Evolutionary conservation across 2,888 invertebrate species (phyloP), one percentile per base, ranked within the genome.

Genomic region (Thymelicus acteon): DNA sequence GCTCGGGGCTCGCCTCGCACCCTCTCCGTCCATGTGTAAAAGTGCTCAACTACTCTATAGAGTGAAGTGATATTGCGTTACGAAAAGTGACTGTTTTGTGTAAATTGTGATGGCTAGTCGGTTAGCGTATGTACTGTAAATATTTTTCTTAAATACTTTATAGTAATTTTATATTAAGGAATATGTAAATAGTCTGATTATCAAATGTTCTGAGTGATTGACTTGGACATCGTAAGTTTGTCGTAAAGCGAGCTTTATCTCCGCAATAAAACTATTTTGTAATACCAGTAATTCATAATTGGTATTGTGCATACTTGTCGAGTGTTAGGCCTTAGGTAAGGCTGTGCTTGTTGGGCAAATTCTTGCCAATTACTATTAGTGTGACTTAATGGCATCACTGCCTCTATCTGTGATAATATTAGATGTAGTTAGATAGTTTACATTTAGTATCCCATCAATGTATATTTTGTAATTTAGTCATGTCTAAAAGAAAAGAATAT

Each of bases 21-120:
- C 67, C 96, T 97, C 83, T 97, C 97, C 88, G 97, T 97, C 87
- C 97, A 97, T 92, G 97, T 97, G 88, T 96, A 13, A 92, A 80
- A 80, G 77, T 78, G 76, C 73, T 94, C 85, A 83, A 78, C 74
- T 70, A 74, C 68, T 76, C 71, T 72, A 75, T 81, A 64, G 48
- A 40, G 83, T 86, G 80, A 79, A 80, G 83, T 87, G 82, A 82
- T 79, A 68, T 92, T 83, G 79, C 78, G 79, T 70, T 69, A 71
- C 67, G 71, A 67, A 67, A 74, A 80, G 79, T 79, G 80, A 85
- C 80, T 79, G 79, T 81, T 76, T 78, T 80, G 83, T 82, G 81
- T 82, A 84, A 83, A 83, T 84, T 88, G 91, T 91, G 89, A 90
- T 88, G 88, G 87, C 91, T 91, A 91, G 91, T 91, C 91, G 85